A percentile compares a stretch with the other conserved stretches of the same genome.
Conservation (phyloP, 1,140 invertebrate genomes). For the Micrasema minimum region DNA sequence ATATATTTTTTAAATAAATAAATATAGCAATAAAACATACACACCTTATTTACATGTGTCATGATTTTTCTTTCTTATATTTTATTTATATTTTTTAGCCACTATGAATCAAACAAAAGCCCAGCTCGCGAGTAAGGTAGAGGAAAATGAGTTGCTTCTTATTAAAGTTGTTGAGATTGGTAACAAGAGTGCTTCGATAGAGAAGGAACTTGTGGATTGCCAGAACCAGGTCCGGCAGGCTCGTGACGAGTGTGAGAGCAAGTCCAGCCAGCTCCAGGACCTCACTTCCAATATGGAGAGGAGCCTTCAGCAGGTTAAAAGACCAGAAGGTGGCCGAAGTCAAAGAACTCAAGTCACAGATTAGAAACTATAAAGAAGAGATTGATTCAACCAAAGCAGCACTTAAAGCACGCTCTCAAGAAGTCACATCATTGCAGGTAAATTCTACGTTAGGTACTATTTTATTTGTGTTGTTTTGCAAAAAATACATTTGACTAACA, state of each 20-base stretch:
- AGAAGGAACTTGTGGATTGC: constrained; percentile 61
- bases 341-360: constrained; percentile 57
- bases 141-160: constrained; percentile 67
- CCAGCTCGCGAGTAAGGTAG: constrained; percentile 64
- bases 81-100: constrained; percentile 31
- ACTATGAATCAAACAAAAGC: constrained; percentile 65
- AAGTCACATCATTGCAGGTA: constrained; percentile 49
- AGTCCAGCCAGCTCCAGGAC: constrained; percentile 43
- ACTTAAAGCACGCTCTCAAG: constrained; percentile 41
- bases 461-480: too few relatives aligned
- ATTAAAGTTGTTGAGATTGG: constrained; percentile 63
- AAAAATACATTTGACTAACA: too few relatives aligned
- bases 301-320: constrained; percentile 58
- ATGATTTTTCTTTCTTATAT: too few relatives aligned
- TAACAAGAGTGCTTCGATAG: constrained; percentile 61
- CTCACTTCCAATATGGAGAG: constrained; percentile 53
- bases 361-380: constrained; percentile 55
- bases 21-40: too few relatives aligned
- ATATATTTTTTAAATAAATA: too few relatives aligned
- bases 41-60: too few relatives aligned
- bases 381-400: constrained; percentile 53
- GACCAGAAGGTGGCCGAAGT: constrained; percentile 58
- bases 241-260: constrained; percentile 45
- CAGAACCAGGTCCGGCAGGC: constrained; percentile 39
- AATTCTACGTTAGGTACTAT: too few relatives aligned